A percentile compares a stretch with the other conserved stretches of the same genome.
Conservation (phyloP, 2,797 vertebrate species). For the Clarias laeviceps region DNA sequence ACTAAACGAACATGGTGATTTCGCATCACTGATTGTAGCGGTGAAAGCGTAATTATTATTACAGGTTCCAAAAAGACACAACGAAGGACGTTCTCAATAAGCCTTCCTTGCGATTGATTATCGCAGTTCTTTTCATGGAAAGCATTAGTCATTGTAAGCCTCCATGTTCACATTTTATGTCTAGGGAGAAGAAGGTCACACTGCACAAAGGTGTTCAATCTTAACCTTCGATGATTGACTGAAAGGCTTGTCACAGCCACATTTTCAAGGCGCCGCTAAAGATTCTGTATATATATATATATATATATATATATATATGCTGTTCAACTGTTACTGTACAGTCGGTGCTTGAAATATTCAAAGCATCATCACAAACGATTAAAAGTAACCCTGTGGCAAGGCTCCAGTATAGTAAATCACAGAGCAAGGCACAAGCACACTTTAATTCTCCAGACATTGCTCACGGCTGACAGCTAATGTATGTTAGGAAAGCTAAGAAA, state of each 20-base stretch:
- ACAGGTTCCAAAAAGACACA: neutral
- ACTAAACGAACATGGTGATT: neutral
- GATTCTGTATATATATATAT: neutral
- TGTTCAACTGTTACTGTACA: no score
- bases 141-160: slow-evolving; percentile 15
- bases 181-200: slow-evolving; percentile 12
- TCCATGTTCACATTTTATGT: neutral
- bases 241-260: neutral
- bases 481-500: neutral
- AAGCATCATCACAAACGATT: neutral
- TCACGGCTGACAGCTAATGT: neutral
- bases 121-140: neutral
- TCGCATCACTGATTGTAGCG: neutral
- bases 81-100: slow-evolving; percentile 1
- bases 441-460: neutral
- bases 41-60: slow-evolving; percentile 21
- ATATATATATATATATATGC: no score
- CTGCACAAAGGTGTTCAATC: neutral
- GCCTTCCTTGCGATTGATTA: slow-evolving; percentile 8
- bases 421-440: neutral
- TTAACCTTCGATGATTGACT: neutral
- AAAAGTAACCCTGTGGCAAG: neutral
- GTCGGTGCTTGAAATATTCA: slow-evolving; percentile 6
- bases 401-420: neutral
- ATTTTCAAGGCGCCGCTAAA: neutral